Conservation (phyloP, 2,888 invertebrate species). For the Muschampia plurimacula region DNA sequence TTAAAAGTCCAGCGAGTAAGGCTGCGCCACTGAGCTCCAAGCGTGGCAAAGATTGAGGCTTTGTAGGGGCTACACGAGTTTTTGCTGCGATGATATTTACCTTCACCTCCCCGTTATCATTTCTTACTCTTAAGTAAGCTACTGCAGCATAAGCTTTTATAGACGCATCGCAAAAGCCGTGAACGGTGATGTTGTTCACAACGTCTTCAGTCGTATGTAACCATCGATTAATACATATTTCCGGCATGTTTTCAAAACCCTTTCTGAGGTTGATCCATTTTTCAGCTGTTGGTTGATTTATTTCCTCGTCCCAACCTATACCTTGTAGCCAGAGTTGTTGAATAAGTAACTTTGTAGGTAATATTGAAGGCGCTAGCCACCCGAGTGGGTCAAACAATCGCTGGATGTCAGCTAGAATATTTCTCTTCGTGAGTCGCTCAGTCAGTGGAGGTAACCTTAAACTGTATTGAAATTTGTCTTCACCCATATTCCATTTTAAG, state of each 20-base stretch:
- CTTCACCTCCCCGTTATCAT: background rate
- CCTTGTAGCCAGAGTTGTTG: constrained; percentile 44
- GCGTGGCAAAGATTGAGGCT: background rate
- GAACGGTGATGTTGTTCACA: background rate
- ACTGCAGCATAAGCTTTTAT: constrained; percentile 34
- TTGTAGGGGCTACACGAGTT: background rate
- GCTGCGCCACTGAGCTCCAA: constrained; percentile 31
- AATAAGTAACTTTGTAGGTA: constrained; percentile 45
- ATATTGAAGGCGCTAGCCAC: constrained; percentile 47
- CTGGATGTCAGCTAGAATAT: too few species aligned
- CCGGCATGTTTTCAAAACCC: background rate
- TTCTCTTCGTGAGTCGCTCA: too few species aligned
- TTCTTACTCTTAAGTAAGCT: constrained; percentile 31
- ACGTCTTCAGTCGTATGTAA: background rate
- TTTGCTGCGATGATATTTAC: background rate
- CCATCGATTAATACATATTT: constrained; percentile 7
- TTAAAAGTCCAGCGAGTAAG: constrained; percentile 34
- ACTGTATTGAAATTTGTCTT: too few species aligned
- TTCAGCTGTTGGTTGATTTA: background rate
- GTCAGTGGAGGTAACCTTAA: too few species aligned
- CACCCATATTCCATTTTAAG: too few species aligned
- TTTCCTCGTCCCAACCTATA: constrained; percentile 9
- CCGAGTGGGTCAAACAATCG: constrained; percentile 45
- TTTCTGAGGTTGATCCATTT: background rate
- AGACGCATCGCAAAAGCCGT: constrained; percentile 36